phyloP scores from a whole-genome alignment of 2,113 vertebrate genomes.

The cat (Felis catus) region DNA sequence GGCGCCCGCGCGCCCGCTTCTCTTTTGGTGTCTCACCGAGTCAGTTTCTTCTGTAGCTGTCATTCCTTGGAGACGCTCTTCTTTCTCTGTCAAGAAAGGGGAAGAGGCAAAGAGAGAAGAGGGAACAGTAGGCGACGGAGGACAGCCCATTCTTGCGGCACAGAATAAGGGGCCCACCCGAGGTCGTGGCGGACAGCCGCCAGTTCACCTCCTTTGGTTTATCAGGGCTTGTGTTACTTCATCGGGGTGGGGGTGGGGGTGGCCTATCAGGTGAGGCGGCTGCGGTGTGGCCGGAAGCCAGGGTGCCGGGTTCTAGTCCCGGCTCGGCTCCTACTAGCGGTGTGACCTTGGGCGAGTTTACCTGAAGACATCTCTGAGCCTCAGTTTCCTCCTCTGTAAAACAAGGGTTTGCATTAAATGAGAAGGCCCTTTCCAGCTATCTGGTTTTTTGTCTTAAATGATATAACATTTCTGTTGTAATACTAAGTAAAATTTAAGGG shows the following conservation, averaged over 20 bases:
- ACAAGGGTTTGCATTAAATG: constrained; percentile 48
- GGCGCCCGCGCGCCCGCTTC: constrained; percentile 33
- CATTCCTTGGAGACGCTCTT: constrained; percentile 63
- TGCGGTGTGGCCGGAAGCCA: constrained; percentile 7
- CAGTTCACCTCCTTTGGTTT: constrained; percentile 45
- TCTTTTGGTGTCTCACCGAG: constrained; percentile 46
- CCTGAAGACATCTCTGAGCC: constrained; percentile 67
- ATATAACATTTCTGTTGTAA: not conserved
- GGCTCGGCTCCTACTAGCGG: constrained; percentile 4
- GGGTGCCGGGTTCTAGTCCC: constrained; percentile 57
- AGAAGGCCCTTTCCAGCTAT: constrained; percentile 56
- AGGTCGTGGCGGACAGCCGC: constrained; percentile 68
- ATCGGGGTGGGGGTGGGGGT: not conserved
- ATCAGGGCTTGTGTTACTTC: constrained; percentile 59
- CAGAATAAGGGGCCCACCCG: constrained; percentile 58
- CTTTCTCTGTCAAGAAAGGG: constrained; percentile 68
- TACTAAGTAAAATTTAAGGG: not conserved
- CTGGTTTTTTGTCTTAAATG: constrained; percentile 22
- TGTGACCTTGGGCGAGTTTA: constrained; percentile 76
- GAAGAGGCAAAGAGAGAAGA: constrained; percentile 72
- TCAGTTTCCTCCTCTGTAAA: constrained; percentile 78
- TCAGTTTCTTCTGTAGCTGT: constrained; percentile 66
- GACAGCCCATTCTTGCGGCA: constrained; percentile 45
- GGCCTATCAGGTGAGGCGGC: constrained; percentile 25
- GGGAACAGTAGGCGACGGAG: constrained; percentile 60